Conservation (phyloP, 2,797 vertebrate species). For the Takifugu ocellatus region DNA sequence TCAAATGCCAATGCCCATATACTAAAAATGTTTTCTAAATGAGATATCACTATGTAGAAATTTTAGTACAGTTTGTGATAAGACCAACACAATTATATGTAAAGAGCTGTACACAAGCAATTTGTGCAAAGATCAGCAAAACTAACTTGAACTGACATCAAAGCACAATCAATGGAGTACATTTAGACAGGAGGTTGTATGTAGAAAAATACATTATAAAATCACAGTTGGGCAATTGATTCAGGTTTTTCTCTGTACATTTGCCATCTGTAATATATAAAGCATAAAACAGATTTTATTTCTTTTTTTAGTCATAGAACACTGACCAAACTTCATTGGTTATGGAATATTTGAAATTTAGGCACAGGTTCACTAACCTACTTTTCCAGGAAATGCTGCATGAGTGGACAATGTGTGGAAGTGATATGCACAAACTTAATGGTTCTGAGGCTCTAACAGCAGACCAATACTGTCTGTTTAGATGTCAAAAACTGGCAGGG, state of each 20-base stretch:
- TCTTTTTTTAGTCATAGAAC: too few species aligned
- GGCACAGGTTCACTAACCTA: too few species aligned
- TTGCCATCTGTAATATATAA: neutral
- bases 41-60: neutral
- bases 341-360: too few species aligned
- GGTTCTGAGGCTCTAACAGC: too few species aligned
- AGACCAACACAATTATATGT: slow-evolving; percentile 21
- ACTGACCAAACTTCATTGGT: too few species aligned
- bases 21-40: neutral
- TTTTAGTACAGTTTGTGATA: neutral
- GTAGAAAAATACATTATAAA: slow-evolving; percentile 70
- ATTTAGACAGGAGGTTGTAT: slow-evolving; percentile 16
- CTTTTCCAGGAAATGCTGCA: too few species aligned
- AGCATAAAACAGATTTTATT: too few species aligned
- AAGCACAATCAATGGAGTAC: slow-evolving; percentile 20
- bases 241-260: slow-evolving; percentile 2
- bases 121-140: slow-evolving; percentile 36
- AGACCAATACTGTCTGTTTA: too few species aligned
- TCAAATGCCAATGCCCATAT: too few species aligned
- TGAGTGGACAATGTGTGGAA: too few species aligned
- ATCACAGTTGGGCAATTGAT: slow-evolving; percentile 28
- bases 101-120: slow-evolving; percentile 56
- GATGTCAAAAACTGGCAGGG: slow-evolving; percentile 15
- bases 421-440: too few species aligned
- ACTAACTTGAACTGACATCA: slow-evolving; percentile 24